Evolutionary conservation across 1,140 invertebrate genomes (phyloP), one percentile per base, ranked within the genome.

Genomic region (Apocrypta bakeri): DNA sequence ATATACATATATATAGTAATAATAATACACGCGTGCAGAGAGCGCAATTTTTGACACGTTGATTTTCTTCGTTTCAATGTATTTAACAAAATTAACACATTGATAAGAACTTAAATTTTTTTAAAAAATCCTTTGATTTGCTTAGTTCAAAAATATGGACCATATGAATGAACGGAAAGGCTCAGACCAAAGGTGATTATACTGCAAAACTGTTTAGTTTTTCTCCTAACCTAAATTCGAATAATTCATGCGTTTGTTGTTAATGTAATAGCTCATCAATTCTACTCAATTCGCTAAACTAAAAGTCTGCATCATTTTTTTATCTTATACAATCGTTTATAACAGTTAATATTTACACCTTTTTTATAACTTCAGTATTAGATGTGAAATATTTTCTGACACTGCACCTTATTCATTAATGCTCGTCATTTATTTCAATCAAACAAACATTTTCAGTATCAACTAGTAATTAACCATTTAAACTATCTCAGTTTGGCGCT

Each of bases 121-220:
- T 25, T 2, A 29, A 25, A 29, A 25, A 27, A 4, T 37, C 9
- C 9, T 66, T 25, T 27, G 14, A 12, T 9, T 66, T 66, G 6
- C 29, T 66, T 17, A 66, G n/a, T 0, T 77, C 42, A 27, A 11
- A 71, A 74, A 0, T 48, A 81, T 75, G 72, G 72, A 75, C 17
- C 72, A 75, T 7, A 56, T 81, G 7, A 42, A 75, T 48, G 71
- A 81, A 40, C 31, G 4, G 14, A 88, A 87, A 61, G 81, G 37
- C 81, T 86, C 83, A 0, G 84, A 88, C 4, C 87, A 85, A 72
- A 87, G 86, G 88, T 89, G 11, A 75, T 48, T 72, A 17, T 81
- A 29, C 12, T 72, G 7, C 17, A 66, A 31, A 25, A 64, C 37
- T 31, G 1, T 21, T n/a, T 17, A 3, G n/a, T 27, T 21, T 2